These are phyloP conservation scores for Aphis gossypii DNA, from an alignment of 1,140 invertebrate species.

Conservation along the genomic window DNA sequence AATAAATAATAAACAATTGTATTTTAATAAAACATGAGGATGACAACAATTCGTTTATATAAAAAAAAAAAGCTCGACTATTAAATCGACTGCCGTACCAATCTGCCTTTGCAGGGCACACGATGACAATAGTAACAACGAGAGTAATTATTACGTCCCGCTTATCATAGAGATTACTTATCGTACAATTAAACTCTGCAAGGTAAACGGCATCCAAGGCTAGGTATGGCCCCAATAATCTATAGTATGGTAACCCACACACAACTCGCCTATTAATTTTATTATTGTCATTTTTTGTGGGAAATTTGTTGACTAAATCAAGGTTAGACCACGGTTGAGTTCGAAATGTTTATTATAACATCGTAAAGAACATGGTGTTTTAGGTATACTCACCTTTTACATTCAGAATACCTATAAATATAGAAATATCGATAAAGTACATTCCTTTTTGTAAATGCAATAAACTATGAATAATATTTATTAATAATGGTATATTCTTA, in stretches of 20 bases:
- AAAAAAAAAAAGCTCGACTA: not conserved
- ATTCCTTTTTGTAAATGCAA: not conserved
- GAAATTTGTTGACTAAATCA: not conserved
- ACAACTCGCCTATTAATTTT: not conserved
- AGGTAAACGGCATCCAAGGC: not conserved
- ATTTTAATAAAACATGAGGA: not conserved
- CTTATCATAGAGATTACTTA: conserved; percentile 10
- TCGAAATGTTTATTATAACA: not conserved
- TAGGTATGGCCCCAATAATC: not conserved
- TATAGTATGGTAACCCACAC: not conserved
- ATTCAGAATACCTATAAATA: too few species aligned
- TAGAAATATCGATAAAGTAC: not conserved
- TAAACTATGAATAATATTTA: not conserved
- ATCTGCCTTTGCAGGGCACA: not conserved
- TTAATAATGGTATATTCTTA: not conserved
- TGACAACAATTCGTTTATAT: not conserved
- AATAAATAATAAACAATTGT: conserved; percentile 11
- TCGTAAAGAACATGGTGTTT: not conserved
- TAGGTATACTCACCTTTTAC: not conserved
- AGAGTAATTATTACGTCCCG: not conserved
- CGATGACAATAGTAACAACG: not conserved
- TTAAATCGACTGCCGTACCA: not conserved
- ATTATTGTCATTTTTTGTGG: not conserved
- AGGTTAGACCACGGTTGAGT: not conserved
- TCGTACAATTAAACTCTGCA: not conserved